Base-by-base conservation (phyloP, 2,888 invertebrate species). In the Xestia xanthographa region DNA sequence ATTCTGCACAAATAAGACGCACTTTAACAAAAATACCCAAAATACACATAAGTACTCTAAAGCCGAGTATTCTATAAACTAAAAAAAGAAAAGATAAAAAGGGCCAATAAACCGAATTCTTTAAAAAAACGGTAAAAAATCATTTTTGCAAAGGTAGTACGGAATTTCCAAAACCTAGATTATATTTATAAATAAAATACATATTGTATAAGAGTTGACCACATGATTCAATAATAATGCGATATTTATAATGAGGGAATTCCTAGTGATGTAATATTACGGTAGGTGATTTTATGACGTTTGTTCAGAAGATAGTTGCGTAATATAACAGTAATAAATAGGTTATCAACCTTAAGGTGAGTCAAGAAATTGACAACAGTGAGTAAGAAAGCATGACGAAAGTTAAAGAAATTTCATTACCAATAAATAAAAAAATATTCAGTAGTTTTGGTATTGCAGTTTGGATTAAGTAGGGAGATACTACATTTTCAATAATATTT, bases 221-320 rank as follows among this genome's bases (percentile, higher is more conserved):
- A 62, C 81, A 75, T 48, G 50, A 66, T 26, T 38, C n/a, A 62
- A 53, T 82, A 71, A 65, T 43, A 14, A 8, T 43, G 20, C 20
- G 70, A 60, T 68, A 53, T 62, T 45, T 80, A 75, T 63, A 63
- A 63, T 56, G 0, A 85, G 82, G 82, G 83, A 82, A 76, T 82
- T 45, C 82, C 82, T 82, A 41, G 41, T 85, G 76, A 85, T 76
- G 82, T 67, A 85, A 85, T 67, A 53, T 45, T 6, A 43, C 26
- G 8, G 41, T 66, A 60, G 20, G 34, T 26, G 9, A 38, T 3
- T 2, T 26, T 3, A 45, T 66, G 80, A 80, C 85, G 81, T 43
- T 12, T 45, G 34, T 2, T 4, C 38, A 5, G 29, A 50, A 41
- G 14, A 34, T 14, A 11, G 17, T n/a, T 41, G 2, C 29, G 1